Conservation (phyloP, 1,140 invertebrate species). For the Drosophila pruinosa region DNA sequence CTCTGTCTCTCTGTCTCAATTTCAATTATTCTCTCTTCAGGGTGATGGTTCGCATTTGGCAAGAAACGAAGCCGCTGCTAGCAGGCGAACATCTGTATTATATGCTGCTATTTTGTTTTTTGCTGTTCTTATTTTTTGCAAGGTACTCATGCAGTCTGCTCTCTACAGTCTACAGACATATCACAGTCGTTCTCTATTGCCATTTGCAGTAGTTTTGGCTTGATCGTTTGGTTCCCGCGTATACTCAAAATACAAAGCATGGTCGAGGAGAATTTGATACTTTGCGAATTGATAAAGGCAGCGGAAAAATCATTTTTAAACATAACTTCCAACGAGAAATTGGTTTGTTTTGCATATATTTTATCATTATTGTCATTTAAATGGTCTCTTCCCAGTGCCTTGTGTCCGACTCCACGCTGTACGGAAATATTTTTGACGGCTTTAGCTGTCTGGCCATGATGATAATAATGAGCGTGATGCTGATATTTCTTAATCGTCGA, state of each 20-base stretch:
- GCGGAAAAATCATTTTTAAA: background rate
- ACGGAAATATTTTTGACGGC: slow-evolving; percentile 7
- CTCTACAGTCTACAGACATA: no score
- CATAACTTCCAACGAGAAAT: background rate
- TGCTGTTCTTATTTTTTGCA: background rate
- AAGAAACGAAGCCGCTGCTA: slow-evolving; percentile 19
- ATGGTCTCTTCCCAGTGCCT: slow-evolving; percentile 10
- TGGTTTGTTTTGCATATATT: background rate
- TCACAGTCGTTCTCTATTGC: background rate
- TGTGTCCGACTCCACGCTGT: background rate
- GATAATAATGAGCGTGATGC: slow-evolving; percentile 23
- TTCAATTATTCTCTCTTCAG: background rate
- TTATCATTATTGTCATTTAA: background rate
- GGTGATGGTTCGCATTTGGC: background rate
- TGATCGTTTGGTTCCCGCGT: slow-evolving; percentile 47
- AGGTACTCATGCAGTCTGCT: slow-evolving; percentile 7
- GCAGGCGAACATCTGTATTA: background rate
- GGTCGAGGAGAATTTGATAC: rapidly evolving
- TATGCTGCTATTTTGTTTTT: background rate
- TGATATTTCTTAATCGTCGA: slow-evolving; percentile 23
- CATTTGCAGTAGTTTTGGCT: slow-evolving; percentile 11
- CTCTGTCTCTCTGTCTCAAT: no score
- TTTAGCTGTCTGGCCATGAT: background rate
- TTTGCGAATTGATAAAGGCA: slow-evolving; percentile 21
- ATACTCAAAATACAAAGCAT: background rate